Evolutionary conservation across 2,113 vertebrate genomes (phyloP).

Genomic region (Phocoena sinus): DNA sequence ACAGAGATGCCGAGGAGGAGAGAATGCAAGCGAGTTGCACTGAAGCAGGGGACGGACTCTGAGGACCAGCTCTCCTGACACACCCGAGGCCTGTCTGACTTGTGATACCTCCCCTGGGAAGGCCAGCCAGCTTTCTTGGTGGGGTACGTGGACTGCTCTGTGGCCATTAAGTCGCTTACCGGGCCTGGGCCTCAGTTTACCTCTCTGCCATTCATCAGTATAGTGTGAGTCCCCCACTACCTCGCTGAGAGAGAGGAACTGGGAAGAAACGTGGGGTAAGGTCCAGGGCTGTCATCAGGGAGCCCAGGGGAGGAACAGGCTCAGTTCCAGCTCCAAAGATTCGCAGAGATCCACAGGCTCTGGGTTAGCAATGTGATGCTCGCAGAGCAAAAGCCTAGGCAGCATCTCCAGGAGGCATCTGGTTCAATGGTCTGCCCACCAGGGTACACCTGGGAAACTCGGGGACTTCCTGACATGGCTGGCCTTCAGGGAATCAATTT

Average conservation of each 20-base stretch:
- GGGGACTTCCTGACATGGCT: neutral
- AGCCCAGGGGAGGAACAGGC: neutral
- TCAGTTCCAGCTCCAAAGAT: neutral
- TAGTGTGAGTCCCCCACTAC: neutral
- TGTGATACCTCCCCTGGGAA: neutral
- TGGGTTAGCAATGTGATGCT: neutral
- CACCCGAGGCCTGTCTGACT: neutral
- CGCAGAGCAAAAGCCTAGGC: neutral
- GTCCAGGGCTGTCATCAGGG: neutral
- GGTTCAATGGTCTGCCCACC: neutral
- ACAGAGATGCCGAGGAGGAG: neutral
- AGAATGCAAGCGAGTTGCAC: neutral
- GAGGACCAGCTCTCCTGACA: neutral
- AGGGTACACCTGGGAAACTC: neutral
- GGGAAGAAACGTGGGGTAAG: neutral
- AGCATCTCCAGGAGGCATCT: neutral
- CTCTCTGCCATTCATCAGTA: neutral
- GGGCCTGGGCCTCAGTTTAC: neutral
- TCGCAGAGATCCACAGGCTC: neutral
- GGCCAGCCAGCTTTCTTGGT: neutral
- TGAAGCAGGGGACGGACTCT: neutral
- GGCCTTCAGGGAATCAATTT: neutral
- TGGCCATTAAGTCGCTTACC: neutral
- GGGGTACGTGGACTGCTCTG: neutral
- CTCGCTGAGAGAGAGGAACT: neutral